Conservation (phyloP, 37 sponge, comb jelly and placozoan species). For the Beroe ovata region DNA sequence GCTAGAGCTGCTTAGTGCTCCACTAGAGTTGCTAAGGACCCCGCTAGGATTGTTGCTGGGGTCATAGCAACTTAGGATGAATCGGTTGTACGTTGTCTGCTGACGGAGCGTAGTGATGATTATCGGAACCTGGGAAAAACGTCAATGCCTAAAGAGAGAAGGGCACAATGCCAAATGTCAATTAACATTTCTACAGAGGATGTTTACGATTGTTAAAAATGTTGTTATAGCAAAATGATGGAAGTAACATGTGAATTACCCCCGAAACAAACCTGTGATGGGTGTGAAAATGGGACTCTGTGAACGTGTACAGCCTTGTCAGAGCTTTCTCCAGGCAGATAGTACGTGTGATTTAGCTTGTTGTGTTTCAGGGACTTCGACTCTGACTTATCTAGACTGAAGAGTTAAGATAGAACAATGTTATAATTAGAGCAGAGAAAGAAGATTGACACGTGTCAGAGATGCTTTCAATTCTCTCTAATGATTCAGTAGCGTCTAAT, state of each 20-base stretch:
- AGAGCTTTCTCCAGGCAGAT: neutral
- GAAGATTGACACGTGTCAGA: too few species aligned
- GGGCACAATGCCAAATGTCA: too few species aligned
- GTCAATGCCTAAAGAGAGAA: too few species aligned
- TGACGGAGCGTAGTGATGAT: conserved; percentile 18
- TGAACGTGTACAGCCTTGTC: conserved; percentile 22
- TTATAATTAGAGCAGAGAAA: too few species aligned
- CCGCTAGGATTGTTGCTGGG: neutral
- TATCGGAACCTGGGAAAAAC: neutral
- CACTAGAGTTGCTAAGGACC: neutral
- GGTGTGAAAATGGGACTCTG: conserved; percentile 33
- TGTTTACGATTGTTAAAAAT: too few species aligned
- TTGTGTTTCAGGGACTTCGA: conserved; percentile 2
- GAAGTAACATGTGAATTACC: too few species aligned
- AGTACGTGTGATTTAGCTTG: conserved; percentile 46
- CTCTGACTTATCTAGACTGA: neutral
- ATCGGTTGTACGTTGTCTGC: neutral
- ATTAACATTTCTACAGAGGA: too few species aligned
- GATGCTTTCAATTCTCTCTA: too few species aligned
- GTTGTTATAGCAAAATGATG: too few species aligned
- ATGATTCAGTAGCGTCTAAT: too few species aligned
- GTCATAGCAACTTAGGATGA: conserved; percentile 30
- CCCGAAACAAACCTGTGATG: conserved; percentile 59
- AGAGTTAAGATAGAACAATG: too few species aligned
- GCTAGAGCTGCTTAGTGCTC: neutral